These are phyloP conservation scores for Spodoptera picta DNA, from an alignment of 2,888 invertebrate genomes.

Conservation along the genomic window DNA sequence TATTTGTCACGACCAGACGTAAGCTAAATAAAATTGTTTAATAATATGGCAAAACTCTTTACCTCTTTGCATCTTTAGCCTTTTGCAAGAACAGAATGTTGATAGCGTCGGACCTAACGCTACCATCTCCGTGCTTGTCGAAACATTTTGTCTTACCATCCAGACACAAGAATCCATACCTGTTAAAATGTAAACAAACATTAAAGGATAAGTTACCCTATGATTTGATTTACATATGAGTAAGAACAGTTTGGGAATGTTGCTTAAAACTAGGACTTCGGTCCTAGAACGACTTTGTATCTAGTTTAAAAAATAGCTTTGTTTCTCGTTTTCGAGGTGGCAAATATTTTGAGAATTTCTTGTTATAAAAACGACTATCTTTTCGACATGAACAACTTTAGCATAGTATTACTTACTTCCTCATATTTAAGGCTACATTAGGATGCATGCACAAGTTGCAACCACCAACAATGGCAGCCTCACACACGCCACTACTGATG, in stretches of 20 bases:
- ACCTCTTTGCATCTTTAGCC: conserved; percentile 87
- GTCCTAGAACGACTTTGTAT: no score
- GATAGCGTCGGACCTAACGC: conserved; percentile 92
- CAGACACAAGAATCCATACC: conserved; percentile 61
- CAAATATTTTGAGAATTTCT: no score
- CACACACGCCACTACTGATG: conserved; percentile 67
- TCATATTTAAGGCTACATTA: conserved; percentile 58
- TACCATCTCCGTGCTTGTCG: conserved; percentile 93
- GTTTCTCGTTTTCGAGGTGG: no score
- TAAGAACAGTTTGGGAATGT: no score
- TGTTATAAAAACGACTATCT: neutral
- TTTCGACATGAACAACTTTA: no score
- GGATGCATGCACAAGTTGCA: conserved; percentile 88
- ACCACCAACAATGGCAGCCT: conserved; percentile 89
- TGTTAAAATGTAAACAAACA: conserved; percentile 22
- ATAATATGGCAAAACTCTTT: conserved; percentile 40
- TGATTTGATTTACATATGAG: no score
- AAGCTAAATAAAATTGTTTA: no score
- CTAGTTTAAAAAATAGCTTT: no score
- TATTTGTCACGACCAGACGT: no score
- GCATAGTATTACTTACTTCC: conserved; percentile 49
- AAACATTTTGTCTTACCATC: conserved; percentile 96
- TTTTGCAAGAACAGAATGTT: conserved; percentile 91
- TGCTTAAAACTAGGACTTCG: no score
- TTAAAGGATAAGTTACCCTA: no score